These are phyloP conservation scores for Syncerus caffer DNA, from an alignment of 2,797 vertebrate genomes.

Conservation along the genomic window DNA sequence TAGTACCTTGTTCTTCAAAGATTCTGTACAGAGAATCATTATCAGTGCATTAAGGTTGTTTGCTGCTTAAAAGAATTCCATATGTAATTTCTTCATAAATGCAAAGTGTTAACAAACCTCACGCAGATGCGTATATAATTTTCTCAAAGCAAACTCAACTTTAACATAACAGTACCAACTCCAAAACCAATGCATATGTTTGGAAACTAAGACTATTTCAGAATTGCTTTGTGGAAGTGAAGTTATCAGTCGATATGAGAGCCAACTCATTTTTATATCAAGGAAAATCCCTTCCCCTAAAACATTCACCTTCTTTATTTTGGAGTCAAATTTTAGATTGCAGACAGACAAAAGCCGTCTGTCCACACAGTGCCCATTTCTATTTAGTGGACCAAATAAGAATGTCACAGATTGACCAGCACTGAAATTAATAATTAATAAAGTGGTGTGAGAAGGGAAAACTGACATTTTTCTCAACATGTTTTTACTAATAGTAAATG, in stretches of 20 bases:
- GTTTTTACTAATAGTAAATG: constrained; percentile 4
- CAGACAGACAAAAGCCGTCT: neutral
- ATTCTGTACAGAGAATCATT: neutral
- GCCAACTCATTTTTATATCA: neutral
- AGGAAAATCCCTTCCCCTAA: neutral
- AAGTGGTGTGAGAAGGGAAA: constrained; percentile 13
- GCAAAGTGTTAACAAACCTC: constrained; percentile 5
- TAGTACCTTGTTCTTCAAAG: constrained; percentile 22
- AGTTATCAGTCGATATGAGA: neutral
- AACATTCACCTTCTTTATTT: constrained; percentile 6
- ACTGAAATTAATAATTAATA: constrained; percentile 51
- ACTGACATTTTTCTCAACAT: neutral
- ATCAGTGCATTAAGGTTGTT: neutral
- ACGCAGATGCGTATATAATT: neutral
- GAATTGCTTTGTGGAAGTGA: neutral
- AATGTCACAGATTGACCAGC: neutral
- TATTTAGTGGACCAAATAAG: neutral
- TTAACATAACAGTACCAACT: neutral
- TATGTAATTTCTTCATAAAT: neutral
- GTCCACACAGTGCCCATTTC: neutral
- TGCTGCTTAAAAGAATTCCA: constrained; percentile 26
- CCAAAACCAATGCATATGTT: neutral
- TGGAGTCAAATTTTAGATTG: constrained; percentile 22
- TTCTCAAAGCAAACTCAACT: constrained; percentile 1
- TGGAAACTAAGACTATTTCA: constrained; percentile 28